Conservation (phyloP, 2,888 invertebrate species). For the Salticus scenicus region DNA sequence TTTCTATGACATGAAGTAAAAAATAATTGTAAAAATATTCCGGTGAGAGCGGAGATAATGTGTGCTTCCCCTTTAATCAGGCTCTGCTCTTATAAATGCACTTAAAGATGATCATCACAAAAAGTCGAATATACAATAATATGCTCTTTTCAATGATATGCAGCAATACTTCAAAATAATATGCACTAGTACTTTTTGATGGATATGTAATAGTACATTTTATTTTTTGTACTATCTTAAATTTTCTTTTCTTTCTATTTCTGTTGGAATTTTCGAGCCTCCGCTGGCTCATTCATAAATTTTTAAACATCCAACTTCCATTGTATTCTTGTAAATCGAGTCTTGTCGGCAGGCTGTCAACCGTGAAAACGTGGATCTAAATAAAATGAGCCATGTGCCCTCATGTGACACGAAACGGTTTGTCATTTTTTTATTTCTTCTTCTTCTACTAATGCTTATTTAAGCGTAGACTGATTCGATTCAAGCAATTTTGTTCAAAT, state of each 20-base stretch:
- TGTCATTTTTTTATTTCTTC: not conserved
- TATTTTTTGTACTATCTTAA: not conserved
- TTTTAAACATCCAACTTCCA: not conserved
- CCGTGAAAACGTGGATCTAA: slow-evolving; percentile 15
- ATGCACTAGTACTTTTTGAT: too few species aligned
- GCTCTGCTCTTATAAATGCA: too few species aligned
- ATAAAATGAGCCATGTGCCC: slow-evolving; percentile 9
- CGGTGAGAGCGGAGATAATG: too few species aligned
- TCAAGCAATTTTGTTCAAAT: not conserved
- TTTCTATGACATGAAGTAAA: too few species aligned
- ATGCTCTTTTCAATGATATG: too few species aligned
- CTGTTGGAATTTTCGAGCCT: not conserved
- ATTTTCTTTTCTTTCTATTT: not conserved
- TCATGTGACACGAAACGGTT: slow-evolving; percentile 9
- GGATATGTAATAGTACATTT: too few species aligned
- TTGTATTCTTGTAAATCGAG: slow-evolving; percentile 4
- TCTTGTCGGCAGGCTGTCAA: slow-evolving; percentile 1
- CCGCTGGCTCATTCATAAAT: not conserved
- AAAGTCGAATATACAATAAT: too few species aligned
- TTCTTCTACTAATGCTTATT: not conserved
- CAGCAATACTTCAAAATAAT: too few species aligned
- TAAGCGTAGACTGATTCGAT: not conserved
- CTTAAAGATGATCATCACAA: too few species aligned
- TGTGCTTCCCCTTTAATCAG: too few species aligned
- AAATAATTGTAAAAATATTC: too few species aligned